Conservation (phyloP, 2,797 vertebrate species). For the Mareca strepera region DNA sequence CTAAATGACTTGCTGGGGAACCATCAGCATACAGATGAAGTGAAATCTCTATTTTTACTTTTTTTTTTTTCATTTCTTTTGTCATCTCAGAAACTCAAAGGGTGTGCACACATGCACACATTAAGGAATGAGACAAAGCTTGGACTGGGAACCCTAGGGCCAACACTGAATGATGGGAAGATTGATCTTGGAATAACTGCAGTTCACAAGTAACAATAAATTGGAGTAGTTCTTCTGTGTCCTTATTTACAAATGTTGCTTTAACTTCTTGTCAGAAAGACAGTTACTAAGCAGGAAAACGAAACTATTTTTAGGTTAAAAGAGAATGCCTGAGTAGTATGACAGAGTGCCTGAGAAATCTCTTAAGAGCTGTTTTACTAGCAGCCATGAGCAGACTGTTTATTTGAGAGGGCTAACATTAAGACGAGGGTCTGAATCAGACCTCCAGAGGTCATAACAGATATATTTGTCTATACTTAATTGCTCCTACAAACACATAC, state of each 20-base stretch:
- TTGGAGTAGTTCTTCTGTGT: neutral
- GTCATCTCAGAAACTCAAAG: neutral
- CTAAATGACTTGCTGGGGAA: neutral
- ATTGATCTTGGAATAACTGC: neutral
- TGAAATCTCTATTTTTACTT: neutral
- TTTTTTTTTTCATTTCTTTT: neutral
- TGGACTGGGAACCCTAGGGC: no score
- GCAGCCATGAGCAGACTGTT: neutral
- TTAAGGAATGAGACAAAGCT: neutral
- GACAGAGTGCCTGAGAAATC: neutral
- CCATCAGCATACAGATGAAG: neutral
- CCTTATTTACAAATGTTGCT: neutral
- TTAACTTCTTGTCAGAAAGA: neutral
- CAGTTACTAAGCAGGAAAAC: neutral
- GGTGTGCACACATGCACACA: accelerated
- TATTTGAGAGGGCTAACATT: neutral
- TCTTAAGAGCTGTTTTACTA: neutral
- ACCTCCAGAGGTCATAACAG: neutral
- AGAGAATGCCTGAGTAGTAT: neutral
- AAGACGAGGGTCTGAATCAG: neutral
- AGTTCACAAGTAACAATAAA: neutral
- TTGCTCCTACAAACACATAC: neutral
- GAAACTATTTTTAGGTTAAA: neutral
- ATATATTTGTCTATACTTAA: neutral
- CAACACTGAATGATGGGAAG: neutral